These are phyloP conservation scores for Hartigia nigra DNA, from an alignment of 2,888 invertebrate species.

Conservation along the genomic window DNA sequence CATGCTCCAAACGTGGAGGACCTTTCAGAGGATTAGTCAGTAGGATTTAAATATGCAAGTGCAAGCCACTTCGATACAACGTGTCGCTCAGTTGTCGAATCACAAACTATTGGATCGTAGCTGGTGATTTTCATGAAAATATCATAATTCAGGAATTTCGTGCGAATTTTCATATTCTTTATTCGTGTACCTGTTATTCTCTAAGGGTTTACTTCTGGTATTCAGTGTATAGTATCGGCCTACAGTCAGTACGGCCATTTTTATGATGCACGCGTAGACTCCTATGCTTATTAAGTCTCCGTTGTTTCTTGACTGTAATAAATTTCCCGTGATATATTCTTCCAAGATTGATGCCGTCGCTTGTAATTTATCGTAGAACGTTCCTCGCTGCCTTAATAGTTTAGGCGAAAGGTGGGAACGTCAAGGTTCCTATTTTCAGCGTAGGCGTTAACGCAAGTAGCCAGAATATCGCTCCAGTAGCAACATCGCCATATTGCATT, in stretches of 20 bases:
- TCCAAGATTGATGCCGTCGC: background rate
- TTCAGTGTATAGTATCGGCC: background rate
- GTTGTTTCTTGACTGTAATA: constrained; percentile 4
- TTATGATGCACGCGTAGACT: background rate
- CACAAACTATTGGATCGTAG: background rate
- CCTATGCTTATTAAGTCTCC: background rate
- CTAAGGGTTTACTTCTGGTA: background rate
- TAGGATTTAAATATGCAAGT: background rate
- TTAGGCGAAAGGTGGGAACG: background rate
- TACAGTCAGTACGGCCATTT: background rate
- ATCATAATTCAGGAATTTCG: background rate
- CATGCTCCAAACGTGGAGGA: background rate
- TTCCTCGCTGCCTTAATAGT: background rate
- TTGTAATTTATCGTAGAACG: background rate
- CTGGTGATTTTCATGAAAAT: background rate
- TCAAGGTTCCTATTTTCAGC: background rate
- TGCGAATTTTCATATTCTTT: background rate
- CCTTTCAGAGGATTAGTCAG: background rate
- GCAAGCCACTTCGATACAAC: background rate
- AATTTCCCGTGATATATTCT: background rate
- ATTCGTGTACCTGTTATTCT: background rate
- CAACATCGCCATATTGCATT: constrained; percentile 42
- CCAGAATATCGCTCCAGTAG: background rate
- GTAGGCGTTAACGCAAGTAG: background rate
- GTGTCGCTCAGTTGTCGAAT: background rate